phyloP scores from a whole-genome alignment of 2,797 vertebrate species.

The Trachurus trachurus region DNA sequence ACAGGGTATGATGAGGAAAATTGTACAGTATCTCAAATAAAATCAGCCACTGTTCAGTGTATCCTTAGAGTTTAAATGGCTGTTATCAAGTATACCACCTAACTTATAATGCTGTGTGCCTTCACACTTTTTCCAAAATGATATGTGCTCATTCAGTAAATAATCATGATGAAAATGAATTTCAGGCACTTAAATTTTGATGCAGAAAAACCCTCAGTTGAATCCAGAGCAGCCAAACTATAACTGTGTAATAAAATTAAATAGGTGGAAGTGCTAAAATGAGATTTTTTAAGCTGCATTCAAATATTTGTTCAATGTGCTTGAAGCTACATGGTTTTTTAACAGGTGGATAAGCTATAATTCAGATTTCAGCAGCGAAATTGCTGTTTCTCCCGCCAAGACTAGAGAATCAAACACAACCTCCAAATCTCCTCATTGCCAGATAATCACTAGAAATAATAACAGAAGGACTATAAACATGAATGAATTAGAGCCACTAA shows the following conservation, averaged over 20 bases:
- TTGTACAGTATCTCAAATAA: conserved; percentile 67
- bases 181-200: not conserved
- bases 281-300: conserved; percentile 56
- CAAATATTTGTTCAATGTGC: conserved; percentile 19
- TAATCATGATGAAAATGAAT: conserved; percentile 19
- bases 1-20: conserved; percentile 69
- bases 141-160: conserved; percentile 17
- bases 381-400: conserved; percentile 3
- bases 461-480: conserved; percentile 34
- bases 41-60: conserved; percentile 53
- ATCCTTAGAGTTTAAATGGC: conserved; percentile 70
- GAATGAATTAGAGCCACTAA: conserved; percentile 23
- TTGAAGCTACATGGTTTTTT: conserved; percentile 25
- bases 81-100: conserved; percentile 55
- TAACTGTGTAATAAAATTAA: too few relatives aligned
- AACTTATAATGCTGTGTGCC: conserved; percentile 40
- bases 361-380: not conserved
- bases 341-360: conserved; percentile 23
- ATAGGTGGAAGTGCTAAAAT: conserved; percentile 61
- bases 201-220: not conserved
- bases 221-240: too few relatives aligned
- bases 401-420: conserved; percentile 21
- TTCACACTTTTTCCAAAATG: conserved; percentile 22
- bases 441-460: conserved; percentile 15
- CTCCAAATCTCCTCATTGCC: not conserved